Evolutionary conservation across 2,888 invertebrate genomes (phyloP).

Genomic region (Nemoura dubitans): DNA sequence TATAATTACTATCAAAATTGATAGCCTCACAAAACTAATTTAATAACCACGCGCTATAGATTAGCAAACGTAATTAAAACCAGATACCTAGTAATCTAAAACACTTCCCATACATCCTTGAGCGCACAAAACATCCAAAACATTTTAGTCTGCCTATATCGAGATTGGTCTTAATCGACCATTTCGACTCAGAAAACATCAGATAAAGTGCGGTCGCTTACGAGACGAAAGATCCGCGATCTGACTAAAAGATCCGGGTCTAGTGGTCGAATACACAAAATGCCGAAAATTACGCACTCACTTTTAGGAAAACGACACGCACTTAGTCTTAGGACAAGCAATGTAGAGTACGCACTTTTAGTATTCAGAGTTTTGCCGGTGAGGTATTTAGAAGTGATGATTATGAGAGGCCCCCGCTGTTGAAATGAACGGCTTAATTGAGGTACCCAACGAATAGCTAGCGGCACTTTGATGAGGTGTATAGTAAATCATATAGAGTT

Average conservation of each 20-base stretch:
- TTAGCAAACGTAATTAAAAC: background rate
- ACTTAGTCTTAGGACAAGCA: no score
- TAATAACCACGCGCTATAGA: background rate
- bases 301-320: no score
- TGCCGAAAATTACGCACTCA: background rate
- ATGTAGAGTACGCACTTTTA: background rate
- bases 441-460: no score
- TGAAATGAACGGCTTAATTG: no score
- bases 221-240: background rate
- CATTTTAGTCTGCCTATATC: background rate
- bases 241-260: background rate
- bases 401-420: no score
- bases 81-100: background rate
- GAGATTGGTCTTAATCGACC: background rate
- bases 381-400: no score
- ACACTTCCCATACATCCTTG: background rate
- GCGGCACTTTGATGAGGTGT: no score
- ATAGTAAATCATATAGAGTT: no score
- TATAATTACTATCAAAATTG: conserved; percentile 7
- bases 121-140: background rate
- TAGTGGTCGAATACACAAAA: background rate
- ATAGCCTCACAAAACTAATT: conserved; percentile 5
- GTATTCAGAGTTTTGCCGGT: no score
- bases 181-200: background rate
- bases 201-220: background rate